phyloP scores from a whole-genome alignment of 2,888 invertebrate genomes.

The Petrophora chlorosata region DNA sequence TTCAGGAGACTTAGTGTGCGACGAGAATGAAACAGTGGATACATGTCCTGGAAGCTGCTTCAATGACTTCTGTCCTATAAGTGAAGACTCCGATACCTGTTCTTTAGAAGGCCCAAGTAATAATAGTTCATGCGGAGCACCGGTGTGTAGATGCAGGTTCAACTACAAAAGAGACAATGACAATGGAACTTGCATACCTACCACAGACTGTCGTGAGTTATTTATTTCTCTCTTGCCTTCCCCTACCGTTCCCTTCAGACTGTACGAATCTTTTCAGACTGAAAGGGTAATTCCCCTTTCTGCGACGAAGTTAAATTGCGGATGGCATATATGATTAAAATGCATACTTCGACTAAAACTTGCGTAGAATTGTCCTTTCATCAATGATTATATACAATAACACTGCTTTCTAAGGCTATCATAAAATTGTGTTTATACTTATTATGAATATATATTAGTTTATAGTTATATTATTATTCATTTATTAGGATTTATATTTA shows the following conservation, averaged over 20 bases:
- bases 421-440: too few species aligned
- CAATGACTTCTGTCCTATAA: conserved; percentile 27
- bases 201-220: conserved; percentile 47
- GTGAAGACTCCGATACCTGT: conserved; percentile 23
- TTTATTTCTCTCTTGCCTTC: conserved; percentile 12
- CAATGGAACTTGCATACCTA: conserved; percentile 47
- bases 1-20: conserved; percentile 28
- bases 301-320: too few species aligned
- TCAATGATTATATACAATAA: too few species aligned
- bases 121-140: conserved; percentile 12
- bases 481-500: too few species aligned
- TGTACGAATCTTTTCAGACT: too few species aligned
- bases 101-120: conserved; percentile 15
- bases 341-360: too few species aligned
- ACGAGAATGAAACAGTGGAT: conserved; percentile 19
- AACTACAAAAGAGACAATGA: conserved; percentile 29
- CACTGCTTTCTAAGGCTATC: too few species aligned
- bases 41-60: conserved; percentile 9
- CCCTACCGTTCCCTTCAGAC: neutral
- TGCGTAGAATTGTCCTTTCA: too few species aligned
- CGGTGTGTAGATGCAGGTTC: conserved; percentile 49
- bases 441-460: too few species aligned
- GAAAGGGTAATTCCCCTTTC: too few species aligned
- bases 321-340: too few species aligned
- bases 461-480: too few species aligned